A percentile compares a stretch with the other conserved stretches of the same genome.
Conservation (phyloP, 2,113 vertebrate genomes). For the Pluvialis apricaria region DNA sequence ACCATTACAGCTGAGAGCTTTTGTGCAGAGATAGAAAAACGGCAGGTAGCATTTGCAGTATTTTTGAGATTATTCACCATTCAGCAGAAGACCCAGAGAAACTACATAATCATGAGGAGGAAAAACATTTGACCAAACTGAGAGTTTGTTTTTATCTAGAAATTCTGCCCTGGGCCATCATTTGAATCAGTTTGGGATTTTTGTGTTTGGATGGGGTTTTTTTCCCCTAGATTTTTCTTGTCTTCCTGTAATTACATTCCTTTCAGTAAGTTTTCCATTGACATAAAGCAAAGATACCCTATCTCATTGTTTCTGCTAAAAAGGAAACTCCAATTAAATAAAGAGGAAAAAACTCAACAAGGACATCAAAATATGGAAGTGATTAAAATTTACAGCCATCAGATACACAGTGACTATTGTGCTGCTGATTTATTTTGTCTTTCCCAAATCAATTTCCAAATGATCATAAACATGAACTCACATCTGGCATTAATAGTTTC, state of each 20-base stretch:
- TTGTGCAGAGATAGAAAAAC: neutral
- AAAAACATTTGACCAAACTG: neutral
- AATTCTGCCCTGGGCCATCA: neutral
- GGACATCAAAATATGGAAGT: neutral
- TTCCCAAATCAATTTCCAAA: neutral
- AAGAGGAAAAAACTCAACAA: neutral
- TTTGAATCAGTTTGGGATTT: neutral
- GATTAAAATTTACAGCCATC: neutral
- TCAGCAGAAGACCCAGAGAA: neutral
- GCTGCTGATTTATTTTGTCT: neutral
- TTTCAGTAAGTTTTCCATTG: neutral
- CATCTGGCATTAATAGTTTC: neutral
- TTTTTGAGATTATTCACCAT: neutral
- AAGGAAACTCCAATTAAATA: neutral
- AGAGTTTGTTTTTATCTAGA: neutral
- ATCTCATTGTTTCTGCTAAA: neutral
- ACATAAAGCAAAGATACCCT: neutral
- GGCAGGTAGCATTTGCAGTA: neutral
- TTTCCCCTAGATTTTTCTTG: neutral
- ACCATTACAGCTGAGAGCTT: neutral
- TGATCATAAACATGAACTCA: neutral
- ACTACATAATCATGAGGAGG: neutral
- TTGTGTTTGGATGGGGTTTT: neutral
- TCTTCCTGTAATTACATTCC: neutral
- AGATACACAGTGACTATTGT: neutral